Percentiles rank a stretch among this genome's conserved stretches.
Evolutionary conservation across 2,888 invertebrate species (phyloP).

Genomic region (Rhingia campestris): DNA sequence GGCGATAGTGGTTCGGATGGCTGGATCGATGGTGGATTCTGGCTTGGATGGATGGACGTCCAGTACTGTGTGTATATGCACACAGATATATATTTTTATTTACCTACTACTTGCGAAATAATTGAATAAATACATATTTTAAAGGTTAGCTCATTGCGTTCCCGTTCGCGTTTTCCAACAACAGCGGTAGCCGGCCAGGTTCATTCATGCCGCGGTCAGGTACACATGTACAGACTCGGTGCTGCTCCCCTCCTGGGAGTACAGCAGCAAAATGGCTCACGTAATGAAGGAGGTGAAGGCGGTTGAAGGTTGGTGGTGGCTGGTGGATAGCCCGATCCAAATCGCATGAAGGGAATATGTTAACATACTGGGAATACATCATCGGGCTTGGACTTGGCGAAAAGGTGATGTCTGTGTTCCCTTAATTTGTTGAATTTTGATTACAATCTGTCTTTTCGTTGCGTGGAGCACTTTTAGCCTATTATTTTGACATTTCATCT

Average conservation of each 20-base stretch:
- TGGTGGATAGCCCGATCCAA: conserved; percentile 49
- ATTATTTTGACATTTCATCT: conserved; percentile 75
- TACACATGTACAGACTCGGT: conserved; percentile 49
- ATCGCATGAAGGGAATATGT: conserved; percentile 64
- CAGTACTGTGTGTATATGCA: conserved; percentile 62
- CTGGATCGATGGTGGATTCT: conserved; percentile 66
- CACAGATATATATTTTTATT: conserved; percentile 74
- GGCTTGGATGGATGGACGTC: conserved; percentile 60
- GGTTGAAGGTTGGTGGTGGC: conserved; percentile 37
- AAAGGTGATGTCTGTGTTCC: conserved; percentile 78
- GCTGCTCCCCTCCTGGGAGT: conserved; percentile 66
- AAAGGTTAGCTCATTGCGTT: conserved; percentile 72
- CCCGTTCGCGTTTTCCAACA: conserved; percentile 41
- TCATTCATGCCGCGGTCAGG: conserved; percentile 67
- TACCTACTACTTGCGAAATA: conserved; percentile 76
- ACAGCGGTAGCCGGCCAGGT: conserved; percentile 20
- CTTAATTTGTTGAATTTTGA: conserved; percentile 78
- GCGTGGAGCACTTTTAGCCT: conserved; percentile 74
- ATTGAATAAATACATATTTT: conserved; percentile 77
- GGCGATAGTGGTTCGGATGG: conserved; percentile 40
- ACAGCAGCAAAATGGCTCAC: conserved; percentile 38
- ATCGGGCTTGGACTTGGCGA: conserved; percentile 53
- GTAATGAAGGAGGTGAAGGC: conserved; percentile 63
- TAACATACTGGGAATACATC: conserved; percentile 67
- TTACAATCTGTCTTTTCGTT: conserved; percentile 76